phyloP scores from a whole-genome alignment of 2,113 vertebrate genomes.

The Cathartes aura region DNA sequence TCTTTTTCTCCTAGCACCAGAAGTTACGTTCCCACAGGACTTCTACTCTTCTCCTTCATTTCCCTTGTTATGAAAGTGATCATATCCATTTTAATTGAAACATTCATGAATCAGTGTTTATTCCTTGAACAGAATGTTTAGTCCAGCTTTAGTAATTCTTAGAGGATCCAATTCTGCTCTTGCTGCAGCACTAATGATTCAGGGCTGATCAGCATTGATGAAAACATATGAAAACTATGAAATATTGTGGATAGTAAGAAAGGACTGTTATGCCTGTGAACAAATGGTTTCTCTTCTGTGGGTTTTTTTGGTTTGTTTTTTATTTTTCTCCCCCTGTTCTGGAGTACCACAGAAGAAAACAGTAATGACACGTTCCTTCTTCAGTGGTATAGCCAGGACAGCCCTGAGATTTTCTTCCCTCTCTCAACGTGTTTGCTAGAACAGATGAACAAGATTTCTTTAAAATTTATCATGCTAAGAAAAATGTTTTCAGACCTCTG shows the following conservation, averaged over 20 bases:
- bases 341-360: background rate
- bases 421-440: background rate
- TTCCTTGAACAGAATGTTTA: constrained; percentile 7
- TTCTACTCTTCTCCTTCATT: background rate
- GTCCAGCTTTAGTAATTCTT: background rate
- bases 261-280: background rate
- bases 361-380: background rate
- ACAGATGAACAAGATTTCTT: background rate
- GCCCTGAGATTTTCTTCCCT: background rate
- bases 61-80: background rate
- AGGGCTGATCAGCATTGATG: background rate
- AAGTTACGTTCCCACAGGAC: background rate
- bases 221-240: background rate
- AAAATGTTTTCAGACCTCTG: background rate
- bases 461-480: background rate
- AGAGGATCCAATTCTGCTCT: background rate
- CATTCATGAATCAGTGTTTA: constrained; percentile 13
- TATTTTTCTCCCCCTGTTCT: background rate
- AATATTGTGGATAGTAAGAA: background rate
- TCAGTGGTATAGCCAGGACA: background rate
- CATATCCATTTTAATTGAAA: constrained; percentile 20
- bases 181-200: background rate
- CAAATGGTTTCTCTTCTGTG: background rate
- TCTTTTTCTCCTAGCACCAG: background rate
- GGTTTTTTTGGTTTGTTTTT: background rate